Evolutionary conservation across 2,797 vertebrate genomes (phyloP), one percentile per base, ranked within the genome.

Genomic region (Huso huso): DNA sequence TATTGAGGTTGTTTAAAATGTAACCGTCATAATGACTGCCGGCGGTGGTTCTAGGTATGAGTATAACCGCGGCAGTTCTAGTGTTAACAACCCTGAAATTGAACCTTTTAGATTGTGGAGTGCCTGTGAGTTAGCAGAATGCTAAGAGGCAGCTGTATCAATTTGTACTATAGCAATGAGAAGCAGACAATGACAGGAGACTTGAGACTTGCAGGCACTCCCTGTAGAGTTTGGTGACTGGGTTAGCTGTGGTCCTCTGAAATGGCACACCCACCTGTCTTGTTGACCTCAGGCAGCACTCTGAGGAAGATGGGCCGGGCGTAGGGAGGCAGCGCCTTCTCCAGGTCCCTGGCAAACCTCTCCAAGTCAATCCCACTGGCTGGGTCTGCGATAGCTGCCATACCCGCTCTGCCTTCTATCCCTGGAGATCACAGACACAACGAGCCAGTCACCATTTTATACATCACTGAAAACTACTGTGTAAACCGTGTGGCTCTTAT

Each of bases 341-440:
- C 90, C 80, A 99, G 84, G 73, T 93, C 90, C 10, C 75, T 89
- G 9, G 86, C 85, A 68, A 99, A 93, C 70, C 67, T 80, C 51
- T 87, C 90, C 69, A 98, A 82, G 82, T 99, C 87, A 3, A 88
- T 89, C 70, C 72, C 84, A 61, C 85, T 72, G 0, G 83, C 76
- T 0, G 92, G 89, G 72, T 92, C 94, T 0, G 91, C 95, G 0
- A 99, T 84, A 15, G 97, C 95, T 0, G 96, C 97, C 97, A 99
- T 98, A 62, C 96, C 96, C 0, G 95, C 94, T 73, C 93, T 95
- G 10, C 97, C 97, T 71, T 99, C 97, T 0, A 87, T 86, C 62
- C 96, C 97, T 99, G 78, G 12, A 9, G 6, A 61, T 48, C 61
- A 70, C 61, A 70, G 8, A 73, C 49, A 68, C 10, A 8, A 23